A percentile compares a stretch with the other conserved stretches of the same genome.
Evolutionary conservation across 2,888 invertebrate species (phyloP).

Genomic region (Yponomeuta sedellus): DNA sequence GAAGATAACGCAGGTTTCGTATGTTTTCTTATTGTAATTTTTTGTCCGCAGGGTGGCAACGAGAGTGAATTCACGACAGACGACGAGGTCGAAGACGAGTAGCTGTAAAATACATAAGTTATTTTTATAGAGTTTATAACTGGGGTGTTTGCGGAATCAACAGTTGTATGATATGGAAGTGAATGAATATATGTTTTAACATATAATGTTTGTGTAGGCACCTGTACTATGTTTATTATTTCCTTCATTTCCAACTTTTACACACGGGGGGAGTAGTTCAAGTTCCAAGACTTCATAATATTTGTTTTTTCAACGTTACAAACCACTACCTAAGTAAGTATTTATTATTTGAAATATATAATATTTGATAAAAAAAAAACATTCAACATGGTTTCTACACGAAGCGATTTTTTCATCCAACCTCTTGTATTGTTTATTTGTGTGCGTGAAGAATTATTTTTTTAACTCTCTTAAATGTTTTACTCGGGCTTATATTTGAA

Average conservation of each 20-base stretch:
- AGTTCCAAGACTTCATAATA: background rate
- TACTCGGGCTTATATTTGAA: no score
- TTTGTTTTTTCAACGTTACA: background rate
- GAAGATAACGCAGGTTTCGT: background rate
- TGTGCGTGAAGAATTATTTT: background rate
- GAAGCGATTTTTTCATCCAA: background rate
- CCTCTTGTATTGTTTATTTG: background rate
- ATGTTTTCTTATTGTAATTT: background rate
- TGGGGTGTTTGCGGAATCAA: conserved; percentile 42
- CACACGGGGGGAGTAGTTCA: background rate
- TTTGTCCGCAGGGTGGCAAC: conserved; percentile 67
- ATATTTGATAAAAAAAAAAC: background rate
- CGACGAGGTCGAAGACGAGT: conserved; percentile 78
- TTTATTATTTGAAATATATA: conserved; percentile 7
- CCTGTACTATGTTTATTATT: background rate
- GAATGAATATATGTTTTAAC: conserved; percentile 62
- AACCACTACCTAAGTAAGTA: background rate
- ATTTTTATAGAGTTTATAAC: conserved; percentile 74
- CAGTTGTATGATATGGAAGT: conserved; percentile 55
- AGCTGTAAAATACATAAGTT: conserved; percentile 53
- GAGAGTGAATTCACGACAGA: conserved; percentile 81
- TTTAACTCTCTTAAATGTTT: background rate
- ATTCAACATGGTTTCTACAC: background rate
- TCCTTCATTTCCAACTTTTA: conserved; percentile 24
- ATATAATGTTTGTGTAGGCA: conserved; percentile 37